A percentile compares a stretch with the other conserved stretches of the same genome.
phyloP scores from a whole-genome alignment of 2,888 invertebrate species.

The Frankliniella intonsa region DNA sequence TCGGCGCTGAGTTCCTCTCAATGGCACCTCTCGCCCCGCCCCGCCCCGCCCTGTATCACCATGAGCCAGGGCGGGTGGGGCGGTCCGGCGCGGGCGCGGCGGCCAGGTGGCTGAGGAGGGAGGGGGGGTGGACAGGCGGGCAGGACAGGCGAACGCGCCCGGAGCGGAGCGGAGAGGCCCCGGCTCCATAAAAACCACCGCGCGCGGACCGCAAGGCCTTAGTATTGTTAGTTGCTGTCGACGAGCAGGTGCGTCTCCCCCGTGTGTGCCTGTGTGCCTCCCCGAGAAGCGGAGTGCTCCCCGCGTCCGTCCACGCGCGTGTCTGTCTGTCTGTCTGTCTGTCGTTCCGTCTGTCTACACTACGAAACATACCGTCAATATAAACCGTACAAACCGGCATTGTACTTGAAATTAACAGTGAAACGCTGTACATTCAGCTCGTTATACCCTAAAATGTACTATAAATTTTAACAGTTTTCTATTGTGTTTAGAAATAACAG shows the following conservation, averaged over 20 bases:
- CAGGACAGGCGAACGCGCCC: not conserved
- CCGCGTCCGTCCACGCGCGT: too few species aligned
- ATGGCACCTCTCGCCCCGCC: not conserved
- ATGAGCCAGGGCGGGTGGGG: not conserved
- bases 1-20: not conserved
- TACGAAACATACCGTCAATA: too few species aligned
- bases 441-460: too few species aligned
- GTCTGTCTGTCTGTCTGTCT: too few species aligned
- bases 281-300: too few species aligned
- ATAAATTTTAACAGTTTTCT: too few species aligned
- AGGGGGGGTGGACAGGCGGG: not conserved
- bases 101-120: not conserved
- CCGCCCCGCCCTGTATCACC: not conserved
- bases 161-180: not conserved
- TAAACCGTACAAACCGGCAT: too few species aligned
- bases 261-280: not conserved
- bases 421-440: too few species aligned
- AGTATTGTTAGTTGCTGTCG: not conserved
- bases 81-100: not conserved
- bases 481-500: too few species aligned
- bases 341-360: too few species aligned
- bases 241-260: not conserved
- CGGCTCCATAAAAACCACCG: conserved; percentile 14
- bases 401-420: too few species aligned
- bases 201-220: not conserved